Conservation (phyloP, 2,888 invertebrate species). For the Fragum fragum region DNA sequence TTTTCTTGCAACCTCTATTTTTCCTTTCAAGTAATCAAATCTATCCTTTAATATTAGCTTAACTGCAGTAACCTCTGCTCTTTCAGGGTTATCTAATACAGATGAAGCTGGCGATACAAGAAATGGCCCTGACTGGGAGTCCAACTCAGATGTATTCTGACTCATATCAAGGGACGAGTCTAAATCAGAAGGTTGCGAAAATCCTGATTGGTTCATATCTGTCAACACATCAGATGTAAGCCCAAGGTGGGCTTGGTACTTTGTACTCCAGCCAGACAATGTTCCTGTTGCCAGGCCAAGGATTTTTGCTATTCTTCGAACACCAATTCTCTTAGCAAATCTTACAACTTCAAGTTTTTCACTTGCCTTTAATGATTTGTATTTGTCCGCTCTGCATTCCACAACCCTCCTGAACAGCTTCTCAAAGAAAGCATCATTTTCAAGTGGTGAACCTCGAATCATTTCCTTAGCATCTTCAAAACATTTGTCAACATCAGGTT, state of each 20-base stretch:
- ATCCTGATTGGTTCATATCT: not conserved
- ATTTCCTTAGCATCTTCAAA: constrained; percentile 53
- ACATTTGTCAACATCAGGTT: constrained; percentile 56
- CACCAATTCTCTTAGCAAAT: constrained; percentile 61
- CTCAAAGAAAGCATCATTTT: constrained; percentile 55
- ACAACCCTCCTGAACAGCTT: constrained; percentile 57
- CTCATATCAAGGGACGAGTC: constrained; percentile 7
- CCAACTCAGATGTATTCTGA: not conserved
- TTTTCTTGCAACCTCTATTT: constrained; percentile 50
- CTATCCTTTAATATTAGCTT: constrained; percentile 58
- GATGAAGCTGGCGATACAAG: constrained; percentile 7
- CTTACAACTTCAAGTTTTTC: constrained; percentile 64
- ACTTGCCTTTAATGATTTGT: constrained; percentile 59
- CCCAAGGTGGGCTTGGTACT: constrained; percentile 51
- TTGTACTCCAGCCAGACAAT: constrained; percentile 63
- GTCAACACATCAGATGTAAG: constrained; percentile 19
- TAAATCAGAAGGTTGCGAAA: constrained; percentile 8
- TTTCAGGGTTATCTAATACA: constrained; percentile 54
- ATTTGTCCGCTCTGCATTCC: constrained; percentile 52
- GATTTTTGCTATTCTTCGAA: constrained; percentile 60
- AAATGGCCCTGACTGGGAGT: not conserved
- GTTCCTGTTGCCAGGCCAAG: constrained; percentile 65
- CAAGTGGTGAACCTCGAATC: constrained; percentile 45
- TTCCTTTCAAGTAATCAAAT: constrained; percentile 45
- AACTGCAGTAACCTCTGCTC: constrained; percentile 59